Percentiles rank a stretch among this genome's conserved stretches.
Evolutionary conservation across 2,888 invertebrate genomes (phyloP).

Genomic region (Dyspetes luteomarginatus): DNA sequence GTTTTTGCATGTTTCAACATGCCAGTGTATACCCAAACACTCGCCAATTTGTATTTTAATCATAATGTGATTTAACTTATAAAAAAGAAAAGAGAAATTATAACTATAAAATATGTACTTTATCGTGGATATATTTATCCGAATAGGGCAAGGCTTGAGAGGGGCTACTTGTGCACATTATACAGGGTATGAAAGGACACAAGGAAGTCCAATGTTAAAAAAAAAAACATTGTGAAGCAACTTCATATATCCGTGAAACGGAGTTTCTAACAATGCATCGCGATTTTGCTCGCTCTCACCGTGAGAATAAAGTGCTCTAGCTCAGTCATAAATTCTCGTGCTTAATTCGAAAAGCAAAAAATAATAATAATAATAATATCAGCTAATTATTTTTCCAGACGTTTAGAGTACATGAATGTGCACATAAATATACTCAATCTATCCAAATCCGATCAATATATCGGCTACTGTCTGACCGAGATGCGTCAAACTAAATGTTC

Average conservation of each 20-base stretch:
- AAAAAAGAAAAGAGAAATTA: not conserved
- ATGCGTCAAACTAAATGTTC: not conserved
- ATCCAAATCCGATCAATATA: conserved; percentile 1
- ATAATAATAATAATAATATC: too few species aligned
- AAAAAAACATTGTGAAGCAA: not conserved
- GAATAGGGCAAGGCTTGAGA: not conserved
- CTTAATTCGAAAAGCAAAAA: conserved; percentile 27
- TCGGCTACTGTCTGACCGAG: not conserved
- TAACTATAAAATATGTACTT: conserved; percentile 30
- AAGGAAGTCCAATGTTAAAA: not conserved
- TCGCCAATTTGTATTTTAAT: conserved; percentile 53
- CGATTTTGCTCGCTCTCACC: not conserved
- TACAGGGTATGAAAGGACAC: conserved; percentile 30
- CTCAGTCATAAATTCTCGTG: conserved; percentile 33
- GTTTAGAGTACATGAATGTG: conserved; percentile 8
- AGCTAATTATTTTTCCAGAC: conserved; percentile 42
- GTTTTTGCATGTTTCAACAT: conserved; percentile 27
- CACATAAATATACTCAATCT: conserved; percentile 32
- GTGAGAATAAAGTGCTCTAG: not conserved
- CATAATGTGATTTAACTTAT: conserved; percentile 47
- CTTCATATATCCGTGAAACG: conserved; percentile 36
- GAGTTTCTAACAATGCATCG: not conserved
- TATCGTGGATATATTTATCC: conserved; percentile 19
- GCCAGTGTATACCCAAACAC: conserved; percentile 38
- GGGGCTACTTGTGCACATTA: conserved; percentile 22